A percentile compares a stretch with the other conserved stretches of the same genome.
Conservation (phyloP, 2,797 vertebrate genomes). For the Acanthiza pusilla region DNA sequence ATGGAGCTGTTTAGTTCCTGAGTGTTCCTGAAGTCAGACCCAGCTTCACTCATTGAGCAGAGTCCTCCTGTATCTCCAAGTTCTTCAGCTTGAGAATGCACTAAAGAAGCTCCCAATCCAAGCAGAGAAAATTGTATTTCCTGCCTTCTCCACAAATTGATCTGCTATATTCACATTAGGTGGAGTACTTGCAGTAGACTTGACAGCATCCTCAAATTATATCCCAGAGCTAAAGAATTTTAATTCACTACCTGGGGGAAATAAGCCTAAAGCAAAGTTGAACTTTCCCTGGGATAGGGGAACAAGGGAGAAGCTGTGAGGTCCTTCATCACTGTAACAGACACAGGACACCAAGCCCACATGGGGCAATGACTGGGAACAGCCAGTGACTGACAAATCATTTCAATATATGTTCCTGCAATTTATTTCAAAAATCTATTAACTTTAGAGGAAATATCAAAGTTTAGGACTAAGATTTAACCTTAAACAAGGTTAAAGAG, state of each 20-base stretch:
- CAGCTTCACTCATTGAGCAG: background rate
- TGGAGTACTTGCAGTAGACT: background rate
- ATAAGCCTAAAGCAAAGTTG: background rate
- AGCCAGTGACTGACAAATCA: background rate
- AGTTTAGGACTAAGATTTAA: background rate
- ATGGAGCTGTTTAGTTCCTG: background rate
- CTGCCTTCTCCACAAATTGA: background rate
- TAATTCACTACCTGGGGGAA: background rate
- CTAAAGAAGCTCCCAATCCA: background rate
- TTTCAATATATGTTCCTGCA: background rate
- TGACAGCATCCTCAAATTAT: background rate
- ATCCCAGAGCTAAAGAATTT: background rate
- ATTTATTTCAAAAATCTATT: background rate
- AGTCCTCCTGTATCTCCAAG: background rate
- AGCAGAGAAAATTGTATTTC: background rate
- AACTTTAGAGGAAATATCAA: background rate
- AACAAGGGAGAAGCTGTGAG: background rate
- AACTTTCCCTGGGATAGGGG: background rate
- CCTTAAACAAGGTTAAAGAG: background rate
- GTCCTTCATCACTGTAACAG: background rate
- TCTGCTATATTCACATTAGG: background rate
- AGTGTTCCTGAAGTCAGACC: background rate
- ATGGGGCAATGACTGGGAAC: background rate
- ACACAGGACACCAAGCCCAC: background rate
- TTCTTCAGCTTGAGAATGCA: background rate